phyloP scores from a whole-genome alignment of 1,140 invertebrate species.

The Heliconius himera region DNA sequence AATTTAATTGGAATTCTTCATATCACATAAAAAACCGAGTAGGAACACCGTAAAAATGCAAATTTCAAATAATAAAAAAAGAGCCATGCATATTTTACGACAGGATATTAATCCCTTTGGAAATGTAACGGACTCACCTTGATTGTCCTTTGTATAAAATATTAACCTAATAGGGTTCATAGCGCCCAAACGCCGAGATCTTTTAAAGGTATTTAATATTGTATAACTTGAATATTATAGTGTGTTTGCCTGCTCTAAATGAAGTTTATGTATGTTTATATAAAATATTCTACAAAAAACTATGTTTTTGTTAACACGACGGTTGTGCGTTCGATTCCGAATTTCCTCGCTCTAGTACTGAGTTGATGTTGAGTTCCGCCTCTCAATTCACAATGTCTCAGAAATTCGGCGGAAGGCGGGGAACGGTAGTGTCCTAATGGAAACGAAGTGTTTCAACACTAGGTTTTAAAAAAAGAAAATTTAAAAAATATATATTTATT shows the following conservation, averaged over 20 bases:
- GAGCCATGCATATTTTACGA: not conserved
- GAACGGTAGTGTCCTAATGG: too few species aligned
- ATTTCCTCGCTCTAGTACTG: too few species aligned
- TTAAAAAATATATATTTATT: too few species aligned
- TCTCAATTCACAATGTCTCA: too few species aligned
- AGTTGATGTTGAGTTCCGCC: too few species aligned
- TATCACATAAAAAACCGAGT: not conserved
- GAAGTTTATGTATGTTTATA: not conserved
- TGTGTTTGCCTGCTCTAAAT: not conserved
- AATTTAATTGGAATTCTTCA: not conserved
- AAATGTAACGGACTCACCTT: constrained; percentile 26
- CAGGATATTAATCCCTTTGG: constrained; percentile 20
- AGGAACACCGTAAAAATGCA: not conserved
- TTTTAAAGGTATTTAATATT: constrained; percentile 17
- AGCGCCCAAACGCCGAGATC: constrained; percentile 7
- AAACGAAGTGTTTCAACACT: too few species aligned
- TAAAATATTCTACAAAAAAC: too few species aligned
- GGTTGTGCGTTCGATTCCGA: too few species aligned
- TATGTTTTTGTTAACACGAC: too few species aligned
- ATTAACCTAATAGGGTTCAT: constrained; percentile 23
- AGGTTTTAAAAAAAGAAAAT: too few species aligned
- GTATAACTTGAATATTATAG: constrained; percentile 9
- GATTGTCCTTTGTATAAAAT: constrained; percentile 30
- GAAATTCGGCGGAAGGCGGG: fast-evolving
- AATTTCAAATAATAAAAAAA: constrained; percentile 22